Percentiles rank a stretch among this genome's conserved stretches.
Conservation (phyloP, 2,113 vertebrate species). For the Entosphenus tridentatus region DNA sequence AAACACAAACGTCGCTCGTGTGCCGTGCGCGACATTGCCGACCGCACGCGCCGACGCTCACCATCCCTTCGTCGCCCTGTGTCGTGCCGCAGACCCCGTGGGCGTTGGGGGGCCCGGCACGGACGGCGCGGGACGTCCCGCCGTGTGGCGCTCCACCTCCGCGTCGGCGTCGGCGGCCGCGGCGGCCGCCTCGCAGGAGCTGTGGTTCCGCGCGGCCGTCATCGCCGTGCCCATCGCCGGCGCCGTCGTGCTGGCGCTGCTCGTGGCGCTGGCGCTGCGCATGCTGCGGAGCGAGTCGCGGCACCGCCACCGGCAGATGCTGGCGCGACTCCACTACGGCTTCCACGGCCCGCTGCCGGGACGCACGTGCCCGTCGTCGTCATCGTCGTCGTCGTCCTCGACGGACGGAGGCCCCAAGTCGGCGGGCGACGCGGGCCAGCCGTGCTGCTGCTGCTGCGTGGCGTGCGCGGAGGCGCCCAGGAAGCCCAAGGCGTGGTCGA, state of each 20-base stretch:
- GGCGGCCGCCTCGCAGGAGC: constrained; percentile 4
- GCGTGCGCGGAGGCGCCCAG: no score
- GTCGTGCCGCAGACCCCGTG: no score
- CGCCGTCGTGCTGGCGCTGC: constrained; percentile 8
- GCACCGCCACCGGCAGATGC: constrained; percentile 7
- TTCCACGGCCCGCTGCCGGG: constrained; percentile 2
- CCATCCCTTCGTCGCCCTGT: no score
- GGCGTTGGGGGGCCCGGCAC: no score
- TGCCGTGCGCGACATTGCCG: no score
- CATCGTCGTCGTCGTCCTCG: not conserved
- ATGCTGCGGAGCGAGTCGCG: constrained; percentile 8
- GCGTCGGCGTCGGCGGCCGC: not conserved
- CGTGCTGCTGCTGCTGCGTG: not conserved
- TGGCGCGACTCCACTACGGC: constrained; percentile 7
- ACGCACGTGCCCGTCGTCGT: constrained; percentile 1
- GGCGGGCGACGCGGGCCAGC: not conserved
- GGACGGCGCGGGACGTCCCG: no score
- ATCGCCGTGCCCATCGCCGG: constrained; percentile 9
- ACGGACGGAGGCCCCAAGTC: not conserved
- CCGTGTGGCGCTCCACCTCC: no score
- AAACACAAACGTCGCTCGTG: no score
- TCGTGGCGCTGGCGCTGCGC: constrained; percentile 8
- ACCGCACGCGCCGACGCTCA: no score
- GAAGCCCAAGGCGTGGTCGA: no score
- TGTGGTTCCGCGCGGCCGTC: constrained; percentile 9